phyloP scores from a whole-genome alignment of 2,888 invertebrate species.

The Bimastos eiseni region DNA sequence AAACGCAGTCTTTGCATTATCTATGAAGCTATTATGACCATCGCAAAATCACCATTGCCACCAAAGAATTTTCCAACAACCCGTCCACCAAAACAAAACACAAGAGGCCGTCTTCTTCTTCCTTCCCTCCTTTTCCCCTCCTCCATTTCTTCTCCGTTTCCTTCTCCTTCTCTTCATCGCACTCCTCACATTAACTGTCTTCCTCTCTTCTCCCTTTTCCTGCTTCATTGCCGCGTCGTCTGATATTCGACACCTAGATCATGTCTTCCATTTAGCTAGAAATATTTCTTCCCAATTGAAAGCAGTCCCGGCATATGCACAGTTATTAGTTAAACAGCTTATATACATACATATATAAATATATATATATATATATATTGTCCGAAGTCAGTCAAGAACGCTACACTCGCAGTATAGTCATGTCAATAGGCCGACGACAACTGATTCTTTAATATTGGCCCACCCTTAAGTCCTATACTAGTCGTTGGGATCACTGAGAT shows the following conservation, averaged over 20 bases:
- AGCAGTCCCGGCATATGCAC: no score
- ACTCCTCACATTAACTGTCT: slow-evolving; percentile 23
- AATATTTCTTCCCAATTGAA: no score
- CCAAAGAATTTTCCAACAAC: not conserved
- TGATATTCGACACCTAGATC: no score
- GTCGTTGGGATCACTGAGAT: no score
- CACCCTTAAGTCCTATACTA: no score
- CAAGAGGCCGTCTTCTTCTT: not conserved
- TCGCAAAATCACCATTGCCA: not conserved
- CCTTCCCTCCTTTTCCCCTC: not conserved
- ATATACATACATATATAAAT: no score
- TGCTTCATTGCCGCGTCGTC: slow-evolving; percentile 4
- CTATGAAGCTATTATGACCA: not conserved
- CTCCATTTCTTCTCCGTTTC: slow-evolving; percentile 21
- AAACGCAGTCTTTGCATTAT: not conserved
- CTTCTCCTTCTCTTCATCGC: slow-evolving; percentile 29
- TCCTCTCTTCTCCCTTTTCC: slow-evolving; percentile 28
- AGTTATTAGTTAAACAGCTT: not conserved
- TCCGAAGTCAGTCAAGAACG: not conserved
- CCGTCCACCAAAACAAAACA: not conserved
- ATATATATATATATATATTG: no score
- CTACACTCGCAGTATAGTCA: no score
- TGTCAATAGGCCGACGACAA: no score
- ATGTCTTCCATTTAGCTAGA: not conserved
- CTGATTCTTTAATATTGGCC: no score